Conservation (phyloP, 2,797 vertebrate genomes). For the Varecia variegata region DNA sequence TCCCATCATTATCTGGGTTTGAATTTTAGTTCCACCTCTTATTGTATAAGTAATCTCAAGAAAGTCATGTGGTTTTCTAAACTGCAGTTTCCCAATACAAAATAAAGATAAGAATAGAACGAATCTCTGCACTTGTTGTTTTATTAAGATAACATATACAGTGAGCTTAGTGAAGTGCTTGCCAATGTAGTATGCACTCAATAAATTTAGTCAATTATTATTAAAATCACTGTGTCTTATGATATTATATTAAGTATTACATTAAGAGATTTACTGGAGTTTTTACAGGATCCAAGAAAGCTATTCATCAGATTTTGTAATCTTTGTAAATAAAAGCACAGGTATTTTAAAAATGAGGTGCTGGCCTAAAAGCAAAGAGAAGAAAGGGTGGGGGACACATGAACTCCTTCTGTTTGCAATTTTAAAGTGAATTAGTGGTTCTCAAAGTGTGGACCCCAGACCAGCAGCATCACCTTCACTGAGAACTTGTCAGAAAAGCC, state of each 20-base stretch:
- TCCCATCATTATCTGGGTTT: not conserved
- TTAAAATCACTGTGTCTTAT: not conserved
- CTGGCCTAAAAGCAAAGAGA: not conserved
- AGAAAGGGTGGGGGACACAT: not conserved
- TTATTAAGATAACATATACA: not conserved
- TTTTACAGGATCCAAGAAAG: not conserved
- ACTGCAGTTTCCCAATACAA: not conserved
- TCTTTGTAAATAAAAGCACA: not conserved
- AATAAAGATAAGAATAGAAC: not conserved
- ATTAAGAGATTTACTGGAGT: not conserved
- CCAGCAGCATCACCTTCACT: not conserved
- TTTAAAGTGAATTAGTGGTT: not conserved
- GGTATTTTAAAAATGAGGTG: not conserved
- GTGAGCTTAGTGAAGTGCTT: not conserved
- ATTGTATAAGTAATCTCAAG: not conserved
- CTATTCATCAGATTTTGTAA: not conserved
- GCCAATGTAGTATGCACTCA: not conserved
- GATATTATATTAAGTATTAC: not conserved
- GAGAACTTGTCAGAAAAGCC: not conserved
- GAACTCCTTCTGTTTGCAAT: not conserved
- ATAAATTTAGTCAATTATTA: not conserved
- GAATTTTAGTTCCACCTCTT: not conserved
- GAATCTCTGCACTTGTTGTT: not conserved
- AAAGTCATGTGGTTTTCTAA: not conserved
- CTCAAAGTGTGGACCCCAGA: not conserved